Evolutionary conservation across 2,113 vertebrate species (phyloP), one percentile per base, ranked within the genome.

Genomic region (Varanus salvator): DNA sequence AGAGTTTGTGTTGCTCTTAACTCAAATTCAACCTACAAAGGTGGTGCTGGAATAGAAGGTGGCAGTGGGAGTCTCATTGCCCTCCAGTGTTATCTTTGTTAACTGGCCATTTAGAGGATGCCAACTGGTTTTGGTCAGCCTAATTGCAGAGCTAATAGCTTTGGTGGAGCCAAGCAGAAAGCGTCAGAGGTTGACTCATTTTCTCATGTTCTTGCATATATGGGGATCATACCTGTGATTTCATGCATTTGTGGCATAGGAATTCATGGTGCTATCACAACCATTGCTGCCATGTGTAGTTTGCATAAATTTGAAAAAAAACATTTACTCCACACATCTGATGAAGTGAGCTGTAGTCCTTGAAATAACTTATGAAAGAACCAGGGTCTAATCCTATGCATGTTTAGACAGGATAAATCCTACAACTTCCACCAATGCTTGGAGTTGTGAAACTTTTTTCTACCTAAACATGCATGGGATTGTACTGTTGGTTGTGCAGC

Each of bases 1-100:
- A 93, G 90, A 91, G 95, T 95, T 94, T 85, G 90, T 93, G 94
- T 95, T 96, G 93, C 95, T 95, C 94, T 93, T 95, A 95, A 95
- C 95, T 92, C 93, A 95, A 92, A 94, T 96, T 93, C 93, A 95
- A 86, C 93, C 93, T 86, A 29, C 93, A 88, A 94, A 87, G 71
- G 52, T 90, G 80, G 75, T 27, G 86, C 89, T 87, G 90, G 80
- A 92, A 93, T 92, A 91, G 93, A 95, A 93, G 92, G 92, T 91
- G 91, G 91, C 87, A 3, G 1, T 86, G 69, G 74, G 89, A 77
- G 84, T 94, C 69, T 74, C 77, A 64, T 74, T 90, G 80, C 84
- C 69, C 6, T 89, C 90, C 89, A 83, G 69, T 82, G 88, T 74
- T 44, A 57, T 54, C 60, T 66, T 77, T 84, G 84, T 83, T 77